Percentiles rank a stretch among this genome's conserved stretches.
These are phyloP conservation scores for Mormyrops boulengeri DNA, from an alignment of 2,797 vertebrate species.

Conservation along the genomic window DNA sequence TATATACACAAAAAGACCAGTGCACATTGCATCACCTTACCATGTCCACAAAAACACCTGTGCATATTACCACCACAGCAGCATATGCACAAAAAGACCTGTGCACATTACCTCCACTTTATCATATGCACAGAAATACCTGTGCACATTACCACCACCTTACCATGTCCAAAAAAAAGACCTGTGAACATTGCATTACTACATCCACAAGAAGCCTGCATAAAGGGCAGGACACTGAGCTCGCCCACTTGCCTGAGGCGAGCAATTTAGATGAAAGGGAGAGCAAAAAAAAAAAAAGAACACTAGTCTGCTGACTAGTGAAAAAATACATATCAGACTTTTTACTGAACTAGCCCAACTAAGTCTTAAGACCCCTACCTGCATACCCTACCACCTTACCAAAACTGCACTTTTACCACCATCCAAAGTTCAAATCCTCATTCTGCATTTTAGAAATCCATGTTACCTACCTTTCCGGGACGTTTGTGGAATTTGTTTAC, in stretches of 20 bases:
- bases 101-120: background rate
- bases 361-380: background rate
- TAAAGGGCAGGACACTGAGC: background rate
- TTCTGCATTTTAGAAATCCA: background rate
- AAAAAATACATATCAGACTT: background rate
- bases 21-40: background rate
- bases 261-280: background rate
- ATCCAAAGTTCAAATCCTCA: background rate
- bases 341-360: background rate
- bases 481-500: constrained; percentile 70
- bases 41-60: background rate
- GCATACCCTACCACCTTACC: background rate
- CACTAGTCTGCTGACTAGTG: background rate
- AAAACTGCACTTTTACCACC: background rate
- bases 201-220: background rate
- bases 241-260: background rate
- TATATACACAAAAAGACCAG: background rate
- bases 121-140: background rate
- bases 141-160: background rate
- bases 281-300: background rate
- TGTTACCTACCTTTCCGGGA: constrained; percentile 79
- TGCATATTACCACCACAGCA: background rate
- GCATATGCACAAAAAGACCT: no score
- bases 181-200: background rate
- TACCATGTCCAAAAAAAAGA: background rate